A percentile compares a stretch with the other conserved stretches of the same genome.
Conservation (phyloP, 1,140 invertebrate species). For the Bombus superbus region DNA sequence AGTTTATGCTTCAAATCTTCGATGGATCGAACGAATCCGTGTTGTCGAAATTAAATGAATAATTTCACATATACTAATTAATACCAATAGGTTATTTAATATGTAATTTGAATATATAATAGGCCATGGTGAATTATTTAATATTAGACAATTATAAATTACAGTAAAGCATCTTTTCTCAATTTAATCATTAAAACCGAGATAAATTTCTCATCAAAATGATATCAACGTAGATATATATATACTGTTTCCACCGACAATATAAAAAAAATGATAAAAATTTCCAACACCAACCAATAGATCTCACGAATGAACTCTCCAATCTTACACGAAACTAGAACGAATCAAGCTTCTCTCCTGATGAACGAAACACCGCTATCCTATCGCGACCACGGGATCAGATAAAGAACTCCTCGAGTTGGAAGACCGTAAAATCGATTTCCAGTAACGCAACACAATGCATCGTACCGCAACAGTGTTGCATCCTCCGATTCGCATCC, state of each 20-base stretch:
- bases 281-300: neutral
- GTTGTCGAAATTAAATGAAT: neutral
- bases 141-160: neutral
- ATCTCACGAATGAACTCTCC: neutral
- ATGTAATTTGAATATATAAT: neutral
- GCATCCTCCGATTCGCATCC: neutral
- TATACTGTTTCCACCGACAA: neutral
- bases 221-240: too few species aligned
- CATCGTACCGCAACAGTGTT: slow-evolving; percentile 11
- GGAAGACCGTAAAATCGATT: slow-evolving; percentile 21
- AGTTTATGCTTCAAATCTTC: neutral
- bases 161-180: neutral
- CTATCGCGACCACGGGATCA: neutral
- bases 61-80: neutral
- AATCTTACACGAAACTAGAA: too few species aligned
- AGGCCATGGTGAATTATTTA: neutral
- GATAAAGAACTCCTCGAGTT: neutral
- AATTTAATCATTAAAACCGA: neutral
- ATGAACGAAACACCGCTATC: neutral
- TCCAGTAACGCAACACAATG: slow-evolving; percentile 20
- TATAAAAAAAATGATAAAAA: neutral
- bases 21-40: neutral
- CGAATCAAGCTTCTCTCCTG: neutral
- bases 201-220: neutral
- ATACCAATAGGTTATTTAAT: neutral